Evolutionary conservation across 2,113 vertebrate species (phyloP), one percentile per base, ranked within the genome.

Genomic region (Proterorhinus semilunaris): DNA sequence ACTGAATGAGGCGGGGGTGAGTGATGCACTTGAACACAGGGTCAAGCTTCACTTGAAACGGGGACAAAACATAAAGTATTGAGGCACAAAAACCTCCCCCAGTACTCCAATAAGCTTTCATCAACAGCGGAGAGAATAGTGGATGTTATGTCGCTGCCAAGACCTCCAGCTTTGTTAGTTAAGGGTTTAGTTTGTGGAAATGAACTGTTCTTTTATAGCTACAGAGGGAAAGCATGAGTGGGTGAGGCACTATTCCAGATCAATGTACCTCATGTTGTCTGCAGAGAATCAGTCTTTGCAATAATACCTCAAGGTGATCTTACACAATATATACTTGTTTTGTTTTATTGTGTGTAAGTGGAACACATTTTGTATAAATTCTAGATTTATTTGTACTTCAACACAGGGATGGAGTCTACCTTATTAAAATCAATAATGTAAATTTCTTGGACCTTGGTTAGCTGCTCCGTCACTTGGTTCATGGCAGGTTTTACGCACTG

Each of bases 211-310:
- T 54, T 36, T 44, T 12, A 67, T 72, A 48, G 68, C 62, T 64
- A 48, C 55, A 36, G 65, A 69, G 66, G 71, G 69, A 64, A 69
- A 62, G 67, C 68, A 77, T 62, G 68, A 46, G 62, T 42, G 64
- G 58, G 82, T 68, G 68, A 6, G 64, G 71, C 74, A 71, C 63
- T 76, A 84, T 85, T 78, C 76, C 68, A 53, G 79, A 89, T 81
- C 83, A 86, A 87, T 87, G 75, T 72, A 36, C 63, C 76, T 75
- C 73, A 83, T 89, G 67, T 64, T 75, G 74, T 86, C 67, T 58
- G 6, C 57, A 69, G 72, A 74, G 72, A 65, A 76, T 59, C 66
- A 81, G 64, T 81, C 75, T 72, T 68, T 54, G 79, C 71, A 80
- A 68, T 62, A 51, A 58, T 50, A 17, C 62, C 66, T 46, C 11